Evolutionary conservation across 2,113 vertebrate genomes (phyloP), one percentile per base, ranked within the genome.

Genomic region (Xiphorhynchus elegans): DNA sequence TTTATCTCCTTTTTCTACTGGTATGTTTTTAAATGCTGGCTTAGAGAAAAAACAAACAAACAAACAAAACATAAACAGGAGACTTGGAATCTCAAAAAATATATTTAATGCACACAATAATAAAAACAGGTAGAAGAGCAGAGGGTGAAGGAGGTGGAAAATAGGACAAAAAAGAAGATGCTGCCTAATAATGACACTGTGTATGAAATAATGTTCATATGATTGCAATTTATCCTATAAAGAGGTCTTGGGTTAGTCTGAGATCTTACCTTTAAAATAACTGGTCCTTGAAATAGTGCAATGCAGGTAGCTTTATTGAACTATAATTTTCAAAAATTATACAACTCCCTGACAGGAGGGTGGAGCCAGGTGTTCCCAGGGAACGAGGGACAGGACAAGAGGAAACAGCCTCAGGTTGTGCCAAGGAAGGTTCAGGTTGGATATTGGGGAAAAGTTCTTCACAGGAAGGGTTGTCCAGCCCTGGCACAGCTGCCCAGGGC

Each of bases 11-110:
- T n/a, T 73, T 58, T 18, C 92, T 81, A 42, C 17, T 97, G 98
- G 98, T 97, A 97, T 7, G 97, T 98, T 16, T 96, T 98, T 91
- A 97, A 81, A 93, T 98, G 58, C 86, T 99, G 39, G 97, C 97
- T 15, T 99, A 96, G 97, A 49, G 98, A 98, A 63, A 98, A 98
- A 91, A 97, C 98, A 18, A 59, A 25, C 24, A 58, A 56, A 20
- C 19, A 59, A 25, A 59, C 15, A 35, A 35, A 25, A n/a, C 11
- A 69, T 63, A 39, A 98, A 98, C 96, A 97, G 97, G 49, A 84
- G 98, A 20, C 97, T 99, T 42, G 97, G 97, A 62, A 98, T 93
- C 91, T 13, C 93, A 60, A 98, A 98, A 73, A 96, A 93, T 79
- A 88, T 86, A 64, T 96, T 95, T 13, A 88, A 92, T 35, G n/a